These are phyloP conservation scores for Hycleus phaleratus DNA, from an alignment of 1,140 invertebrate genomes.

Conservation along the genomic window DNA sequence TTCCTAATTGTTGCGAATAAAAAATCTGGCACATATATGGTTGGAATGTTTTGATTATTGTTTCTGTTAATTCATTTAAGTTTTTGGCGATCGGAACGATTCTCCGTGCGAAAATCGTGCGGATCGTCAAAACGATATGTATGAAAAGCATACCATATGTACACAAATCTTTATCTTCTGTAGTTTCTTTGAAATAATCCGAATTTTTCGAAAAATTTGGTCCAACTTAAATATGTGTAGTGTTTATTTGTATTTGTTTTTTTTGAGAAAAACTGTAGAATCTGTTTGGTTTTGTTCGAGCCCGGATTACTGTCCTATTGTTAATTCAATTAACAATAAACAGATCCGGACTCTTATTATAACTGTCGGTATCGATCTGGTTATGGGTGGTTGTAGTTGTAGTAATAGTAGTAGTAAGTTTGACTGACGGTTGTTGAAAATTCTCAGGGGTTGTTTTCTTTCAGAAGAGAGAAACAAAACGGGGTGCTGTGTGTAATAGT, in stretches of 20 bases:
- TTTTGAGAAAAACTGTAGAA: background rate
- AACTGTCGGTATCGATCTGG: slow-evolving; percentile 45
- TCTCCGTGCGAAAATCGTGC: slow-evolving; percentile 17
- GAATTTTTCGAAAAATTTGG: slow-evolving; percentile 33
- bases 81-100: slow-evolving; percentile 18
- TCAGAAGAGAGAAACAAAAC: too few species aligned
- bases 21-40: slow-evolving; percentile 46
- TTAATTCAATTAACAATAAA: slow-evolving; percentile 3
- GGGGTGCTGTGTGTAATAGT: background rate
- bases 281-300: slow-evolving; percentile 30
- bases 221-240: slow-evolving; percentile 44
- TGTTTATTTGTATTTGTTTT: background rate
- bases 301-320: slow-evolving; percentile 16
- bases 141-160: slow-evolving; percentile 41
- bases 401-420: background rate
- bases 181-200: slow-evolving; percentile 39
- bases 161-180: too few species aligned
- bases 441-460: background rate
- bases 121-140: slow-evolving; percentile 38
- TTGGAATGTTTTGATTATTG: slow-evolving; percentile 42
- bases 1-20: slow-evolving; percentile 37
- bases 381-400: slow-evolving; percentile 39
- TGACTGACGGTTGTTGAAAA: slow-evolving; percentile 40
- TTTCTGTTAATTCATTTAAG: too few species aligned
- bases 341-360: background rate